phyloP scores from a whole-genome alignment of 2,113 vertebrate species.

The Hepsetus odoe region DNA sequence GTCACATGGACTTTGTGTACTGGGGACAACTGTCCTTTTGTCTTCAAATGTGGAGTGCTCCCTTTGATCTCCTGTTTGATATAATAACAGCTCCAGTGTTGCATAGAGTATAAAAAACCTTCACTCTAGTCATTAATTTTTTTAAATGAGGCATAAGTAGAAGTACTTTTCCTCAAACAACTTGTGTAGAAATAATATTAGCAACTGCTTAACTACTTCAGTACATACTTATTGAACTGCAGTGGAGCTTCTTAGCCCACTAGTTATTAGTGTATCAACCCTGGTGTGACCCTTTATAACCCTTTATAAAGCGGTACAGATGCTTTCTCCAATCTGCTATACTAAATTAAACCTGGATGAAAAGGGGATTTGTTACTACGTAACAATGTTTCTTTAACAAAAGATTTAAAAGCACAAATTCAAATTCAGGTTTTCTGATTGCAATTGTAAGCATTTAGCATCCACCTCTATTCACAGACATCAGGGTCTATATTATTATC shows the following conservation, averaged over 20 bases:
- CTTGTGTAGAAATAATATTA: neutral
- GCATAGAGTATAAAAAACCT: neutral
- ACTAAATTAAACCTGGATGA: no score
- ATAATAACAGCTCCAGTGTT: neutral
- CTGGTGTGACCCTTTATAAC: no score
- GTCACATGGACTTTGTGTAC: slow-evolving; percentile 16
- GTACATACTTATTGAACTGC: neutral
- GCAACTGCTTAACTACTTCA: neutral
- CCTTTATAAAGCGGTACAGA: no score
- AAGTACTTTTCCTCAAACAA: neutral
- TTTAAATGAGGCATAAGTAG: neutral
- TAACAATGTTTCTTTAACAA: no score
- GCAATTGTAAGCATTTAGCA: no score
- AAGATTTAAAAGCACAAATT: no score
- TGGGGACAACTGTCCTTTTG: slow-evolving; percentile 50
- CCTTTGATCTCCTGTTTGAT: slow-evolving; percentile 7
- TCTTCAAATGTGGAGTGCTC: slow-evolving; percentile 30
- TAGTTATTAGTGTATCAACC: neutral
- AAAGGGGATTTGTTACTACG: no score
- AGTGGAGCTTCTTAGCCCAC: neutral
- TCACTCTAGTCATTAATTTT: no score
- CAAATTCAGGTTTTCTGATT: no score
- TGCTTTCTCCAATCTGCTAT: neutral
- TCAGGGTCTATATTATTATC: no score
- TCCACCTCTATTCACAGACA: no score